These are phyloP conservation scores for Cylloceria caligata DNA, from an alignment of 2,888 invertebrate species.

Conservation along the genomic window DNA sequence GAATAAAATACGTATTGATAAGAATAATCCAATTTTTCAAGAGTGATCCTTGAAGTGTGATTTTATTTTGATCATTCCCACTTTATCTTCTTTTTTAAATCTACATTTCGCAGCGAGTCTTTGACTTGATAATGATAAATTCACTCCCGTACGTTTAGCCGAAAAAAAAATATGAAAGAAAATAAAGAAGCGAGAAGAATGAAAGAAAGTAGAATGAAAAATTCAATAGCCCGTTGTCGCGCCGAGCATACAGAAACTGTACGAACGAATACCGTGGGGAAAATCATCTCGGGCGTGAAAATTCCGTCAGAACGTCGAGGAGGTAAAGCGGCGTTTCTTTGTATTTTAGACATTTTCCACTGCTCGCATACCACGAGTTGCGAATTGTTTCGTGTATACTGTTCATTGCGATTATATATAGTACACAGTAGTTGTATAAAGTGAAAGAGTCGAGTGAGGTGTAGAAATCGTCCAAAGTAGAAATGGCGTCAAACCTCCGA, in stretches of 20 bases:
- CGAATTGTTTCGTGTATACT: slow-evolving; percentile 54
- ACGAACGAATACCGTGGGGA: slow-evolving; percentile 49
- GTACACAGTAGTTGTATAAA: slow-evolving; percentile 30
- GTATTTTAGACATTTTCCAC: slow-evolving; percentile 61
- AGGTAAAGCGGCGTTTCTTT: slow-evolving; percentile 63
- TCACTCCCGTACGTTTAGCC: slow-evolving; percentile 32
- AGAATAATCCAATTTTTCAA: background rate
- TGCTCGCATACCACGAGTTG: slow-evolving; percentile 37
- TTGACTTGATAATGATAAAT: slow-evolving; percentile 53
- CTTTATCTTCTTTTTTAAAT: slow-evolving; percentile 2
- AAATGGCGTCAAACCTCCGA: slow-evolving; percentile 47
- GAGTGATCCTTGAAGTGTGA: background rate
- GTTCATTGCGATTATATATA: slow-evolving; percentile 8
- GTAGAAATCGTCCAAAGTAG: slow-evolving; percentile 29
- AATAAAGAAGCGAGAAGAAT: slow-evolving; percentile 23
- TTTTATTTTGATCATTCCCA: background rate
- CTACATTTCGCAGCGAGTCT: slow-evolving; percentile 29
- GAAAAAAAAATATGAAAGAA: slow-evolving; percentile 13
- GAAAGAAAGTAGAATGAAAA: slow-evolving; percentile 53
- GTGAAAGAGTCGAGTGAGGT: slow-evolving; percentile 41
- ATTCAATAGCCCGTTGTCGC: slow-evolving; percentile 56
- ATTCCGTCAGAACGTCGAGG: slow-evolving; percentile 54
- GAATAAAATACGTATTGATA: background rate
- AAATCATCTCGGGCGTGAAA: slow-evolving; percentile 64
- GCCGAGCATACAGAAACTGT: slow-evolving; percentile 38